phyloP scores from a whole-genome alignment of 2,888 invertebrate genomes.

The Leptopilina syphax region DNA sequence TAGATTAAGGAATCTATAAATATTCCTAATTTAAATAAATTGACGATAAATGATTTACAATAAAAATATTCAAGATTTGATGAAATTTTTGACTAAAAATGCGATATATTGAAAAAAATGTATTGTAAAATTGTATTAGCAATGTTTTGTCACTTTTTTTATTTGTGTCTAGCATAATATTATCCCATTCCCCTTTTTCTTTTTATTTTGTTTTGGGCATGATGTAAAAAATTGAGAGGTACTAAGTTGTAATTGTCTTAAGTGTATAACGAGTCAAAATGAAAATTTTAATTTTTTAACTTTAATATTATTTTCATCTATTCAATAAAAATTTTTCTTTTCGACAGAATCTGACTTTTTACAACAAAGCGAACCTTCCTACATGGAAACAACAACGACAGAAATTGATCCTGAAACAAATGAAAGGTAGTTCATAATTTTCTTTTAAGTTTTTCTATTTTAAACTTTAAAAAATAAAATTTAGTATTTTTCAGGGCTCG shows the following conservation, averaged over 20 bases:
- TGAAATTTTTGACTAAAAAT: conserved; percentile 59
- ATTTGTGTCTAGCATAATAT: conserved; percentile 71
- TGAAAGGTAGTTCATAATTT: conserved; percentile 75
- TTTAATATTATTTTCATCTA: conserved; percentile 45
- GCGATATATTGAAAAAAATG: conserved; percentile 57
- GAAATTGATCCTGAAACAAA: conserved; percentile 79
- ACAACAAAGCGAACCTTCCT: conserved; percentile 80
- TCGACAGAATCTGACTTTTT: conserved; percentile 80
- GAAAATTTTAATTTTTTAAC: conserved; percentile 51
- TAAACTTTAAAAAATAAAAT: too few relatives aligned
- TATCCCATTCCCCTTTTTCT: conserved; percentile 61
- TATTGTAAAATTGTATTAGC: conserved; percentile 70
- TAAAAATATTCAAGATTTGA: conserved; percentile 40
- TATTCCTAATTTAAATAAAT: neutral
- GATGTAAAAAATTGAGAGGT: conserved; percentile 69
- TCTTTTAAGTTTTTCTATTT: neutral
- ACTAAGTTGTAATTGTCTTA: conserved; percentile 67
- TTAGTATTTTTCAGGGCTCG: too few relatives aligned
- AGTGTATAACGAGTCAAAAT: conserved; percentile 61
- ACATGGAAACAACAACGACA: conserved; percentile 78
- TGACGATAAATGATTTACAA: neutral
- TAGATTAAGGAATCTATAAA: too few relatives aligned
- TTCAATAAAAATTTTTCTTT: conserved; percentile 65
- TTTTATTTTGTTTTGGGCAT: conserved; percentile 71
- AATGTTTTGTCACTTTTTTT: conserved; percentile 71